Evolutionary conservation across 2,113 vertebrate species (phyloP).

Genomic region (Daboia siamensis): DNA sequence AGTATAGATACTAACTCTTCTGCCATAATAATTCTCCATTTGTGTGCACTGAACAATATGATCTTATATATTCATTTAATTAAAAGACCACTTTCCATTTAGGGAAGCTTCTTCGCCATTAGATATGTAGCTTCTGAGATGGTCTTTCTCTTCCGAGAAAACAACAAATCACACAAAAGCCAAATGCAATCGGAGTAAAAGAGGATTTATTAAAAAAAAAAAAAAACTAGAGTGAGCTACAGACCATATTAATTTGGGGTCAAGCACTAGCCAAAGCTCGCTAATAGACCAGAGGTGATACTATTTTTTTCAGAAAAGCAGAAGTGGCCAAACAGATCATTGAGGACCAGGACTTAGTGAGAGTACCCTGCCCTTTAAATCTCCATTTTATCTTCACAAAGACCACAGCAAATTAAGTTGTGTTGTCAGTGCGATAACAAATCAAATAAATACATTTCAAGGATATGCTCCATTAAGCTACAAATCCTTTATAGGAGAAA

Average conservation of each 20-base stretch:
- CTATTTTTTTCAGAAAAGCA: background rate
- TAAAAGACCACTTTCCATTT: background rate
- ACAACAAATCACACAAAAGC: background rate
- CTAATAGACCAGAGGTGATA: background rate
- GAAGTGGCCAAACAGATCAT: background rate
- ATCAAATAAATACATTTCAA: slow-evolving; percentile 6
- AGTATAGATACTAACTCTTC: background rate
- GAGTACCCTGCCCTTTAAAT: background rate
- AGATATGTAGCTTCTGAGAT: background rate
- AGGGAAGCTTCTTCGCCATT: background rate
- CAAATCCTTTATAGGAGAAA: background rate
- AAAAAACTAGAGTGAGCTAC: background rate
- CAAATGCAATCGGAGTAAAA: background rate
- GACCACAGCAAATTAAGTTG: background rate
- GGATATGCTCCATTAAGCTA: background rate
- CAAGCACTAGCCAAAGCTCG: background rate
- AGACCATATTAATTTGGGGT: background rate
- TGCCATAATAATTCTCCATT: background rate
- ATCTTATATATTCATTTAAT: background rate
- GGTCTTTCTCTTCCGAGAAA: background rate
- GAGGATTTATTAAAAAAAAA: background rate
- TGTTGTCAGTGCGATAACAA: background rate
- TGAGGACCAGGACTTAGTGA: background rate
- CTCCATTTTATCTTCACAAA: background rate
- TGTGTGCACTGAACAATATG: background rate